phyloP scores from a whole-genome alignment of 2,113 vertebrate genomes.

The Brachyhypopomus occidentalis region DNA sequence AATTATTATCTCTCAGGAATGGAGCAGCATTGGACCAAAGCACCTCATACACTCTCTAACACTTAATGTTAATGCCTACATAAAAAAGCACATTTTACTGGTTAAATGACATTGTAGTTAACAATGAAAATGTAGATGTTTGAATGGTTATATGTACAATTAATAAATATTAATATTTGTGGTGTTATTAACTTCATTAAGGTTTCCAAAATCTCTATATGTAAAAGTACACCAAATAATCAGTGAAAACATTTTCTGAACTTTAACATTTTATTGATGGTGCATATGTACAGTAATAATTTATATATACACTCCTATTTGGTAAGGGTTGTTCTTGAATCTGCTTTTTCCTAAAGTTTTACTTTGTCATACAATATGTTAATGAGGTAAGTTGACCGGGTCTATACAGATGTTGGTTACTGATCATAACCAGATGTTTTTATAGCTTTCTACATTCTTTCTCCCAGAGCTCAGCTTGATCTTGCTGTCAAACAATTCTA shows the following conservation, averaged over 20 bases:
- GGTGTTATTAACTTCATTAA: too few species aligned
- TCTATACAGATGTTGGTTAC: conserved; percentile 58
- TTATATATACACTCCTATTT: conserved; percentile 80
- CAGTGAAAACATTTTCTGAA: conserved; percentile 42
- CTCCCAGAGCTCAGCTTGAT: conserved; percentile 19
- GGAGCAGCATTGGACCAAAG: too few species aligned
- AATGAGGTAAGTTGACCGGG: conserved; percentile 69
- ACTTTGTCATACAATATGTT: conserved; percentile 54
- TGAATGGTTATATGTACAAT: too few species aligned
- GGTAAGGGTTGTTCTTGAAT: conserved; percentile 53
- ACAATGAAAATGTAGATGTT: too few species aligned
- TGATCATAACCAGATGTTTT: conserved; percentile 23
- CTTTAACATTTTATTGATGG: conserved; percentile 73
- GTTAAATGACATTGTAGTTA: too few species aligned
- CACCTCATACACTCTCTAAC: too few species aligned
- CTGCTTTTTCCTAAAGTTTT: conserved; percentile 51
- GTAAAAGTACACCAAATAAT: background rate
- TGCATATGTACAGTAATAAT: conserved; percentile 81
- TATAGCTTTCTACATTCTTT: conserved; percentile 16
- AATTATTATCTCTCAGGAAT: too few species aligned
- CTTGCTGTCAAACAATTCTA: conserved; percentile 7
- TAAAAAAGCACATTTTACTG: too few species aligned
- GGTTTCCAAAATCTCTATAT: background rate
- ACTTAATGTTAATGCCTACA: too few species aligned
- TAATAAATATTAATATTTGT: too few species aligned